Percentiles rank a stretch among this genome's conserved stretches.
These are phyloP conservation scores for Chrysoperla carnea DNA, from an alignment of 1,140 invertebrate species.

Conservation along the genomic window DNA sequence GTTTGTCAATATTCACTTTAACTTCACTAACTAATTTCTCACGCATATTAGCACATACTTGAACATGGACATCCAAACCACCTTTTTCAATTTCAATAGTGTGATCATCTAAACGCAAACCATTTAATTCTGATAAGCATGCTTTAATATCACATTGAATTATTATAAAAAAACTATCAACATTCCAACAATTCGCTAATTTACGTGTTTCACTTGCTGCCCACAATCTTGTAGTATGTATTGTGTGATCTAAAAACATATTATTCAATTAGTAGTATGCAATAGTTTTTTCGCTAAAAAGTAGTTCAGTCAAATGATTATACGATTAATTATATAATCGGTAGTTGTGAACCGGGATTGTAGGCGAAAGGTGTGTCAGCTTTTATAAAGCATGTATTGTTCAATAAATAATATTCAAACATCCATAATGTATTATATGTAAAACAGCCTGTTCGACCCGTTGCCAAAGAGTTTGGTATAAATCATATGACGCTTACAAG, in stretches of 20 bases:
- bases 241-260: slow-evolving; percentile 40
- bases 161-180: slow-evolving; percentile 31
- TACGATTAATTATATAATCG: too few relatives aligned
- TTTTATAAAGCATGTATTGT: too few relatives aligned
- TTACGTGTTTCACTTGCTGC: slow-evolving; percentile 44
- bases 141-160: slow-evolving; percentile 44
- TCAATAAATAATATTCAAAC: too few relatives aligned
- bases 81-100: slow-evolving; percentile 28
- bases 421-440: too few relatives aligned
- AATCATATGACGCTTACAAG: too few relatives aligned
- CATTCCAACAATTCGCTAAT: slow-evolving; percentile 52
- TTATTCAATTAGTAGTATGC: not conserved
- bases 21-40: slow-evolving; percentile 59
- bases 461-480: too few relatives aligned
- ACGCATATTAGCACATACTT: slow-evolving; percentile 55
- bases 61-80: slow-evolving; percentile 28
- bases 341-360: too few relatives aligned
- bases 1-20: slow-evolving; percentile 46
- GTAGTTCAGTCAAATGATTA: too few relatives aligned
- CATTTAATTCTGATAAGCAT: slow-evolving; percentile 41
- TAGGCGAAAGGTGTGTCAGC: too few relatives aligned
- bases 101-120: slow-evolving; percentile 42
- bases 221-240: slow-evolving; percentile 58
- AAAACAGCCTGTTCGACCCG: too few relatives aligned
- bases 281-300: too few relatives aligned